A percentile compares a stretch with the other conserved stretches of the same genome.
phyloP scores from a whole-genome alignment of 2,797 vertebrate species.

The Pangasius djambal region DNA sequence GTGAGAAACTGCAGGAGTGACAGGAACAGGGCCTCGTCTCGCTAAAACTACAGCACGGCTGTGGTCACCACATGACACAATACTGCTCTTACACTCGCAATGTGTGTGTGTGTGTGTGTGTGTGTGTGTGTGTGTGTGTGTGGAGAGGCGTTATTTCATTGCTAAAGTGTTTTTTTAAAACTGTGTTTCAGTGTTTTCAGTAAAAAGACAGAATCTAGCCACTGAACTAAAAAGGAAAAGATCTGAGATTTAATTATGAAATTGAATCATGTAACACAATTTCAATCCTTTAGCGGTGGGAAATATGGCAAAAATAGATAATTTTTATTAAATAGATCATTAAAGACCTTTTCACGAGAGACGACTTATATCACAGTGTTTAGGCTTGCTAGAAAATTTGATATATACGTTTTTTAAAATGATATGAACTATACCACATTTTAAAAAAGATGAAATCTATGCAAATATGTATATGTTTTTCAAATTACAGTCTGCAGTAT shows the following conservation, averaged over 20 bases:
- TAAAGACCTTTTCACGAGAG: background rate
- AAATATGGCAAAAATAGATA: background rate
- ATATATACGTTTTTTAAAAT: too few species aligned
- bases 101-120: background rate
- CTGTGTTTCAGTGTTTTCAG: background rate
- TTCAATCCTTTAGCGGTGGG: background rate
- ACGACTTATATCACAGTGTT: background rate
- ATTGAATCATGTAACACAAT: background rate
- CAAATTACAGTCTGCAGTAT: too few species aligned
- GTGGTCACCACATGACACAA: slow-evolving; percentile 9
- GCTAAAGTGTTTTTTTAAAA: background rate
- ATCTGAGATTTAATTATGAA: background rate
- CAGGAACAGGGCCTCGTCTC: slow-evolving; percentile 38
- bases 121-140: background rate
- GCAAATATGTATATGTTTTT: too few species aligned
- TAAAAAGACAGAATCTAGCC: background rate
- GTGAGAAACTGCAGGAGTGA: slow-evolving; percentile 41
- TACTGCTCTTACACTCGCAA: background rate
- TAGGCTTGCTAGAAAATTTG: background rate
- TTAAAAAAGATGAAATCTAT: too few species aligned
- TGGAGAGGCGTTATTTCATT: background rate
- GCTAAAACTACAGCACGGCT: slow-evolving; percentile 26
- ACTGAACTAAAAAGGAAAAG: background rate
- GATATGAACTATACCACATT: too few species aligned
- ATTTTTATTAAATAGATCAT: too few species aligned